Evolutionary conservation across 2,797 vertebrate species (phyloP).

Genomic region (Pseudocheirus occidentalis): DNA sequence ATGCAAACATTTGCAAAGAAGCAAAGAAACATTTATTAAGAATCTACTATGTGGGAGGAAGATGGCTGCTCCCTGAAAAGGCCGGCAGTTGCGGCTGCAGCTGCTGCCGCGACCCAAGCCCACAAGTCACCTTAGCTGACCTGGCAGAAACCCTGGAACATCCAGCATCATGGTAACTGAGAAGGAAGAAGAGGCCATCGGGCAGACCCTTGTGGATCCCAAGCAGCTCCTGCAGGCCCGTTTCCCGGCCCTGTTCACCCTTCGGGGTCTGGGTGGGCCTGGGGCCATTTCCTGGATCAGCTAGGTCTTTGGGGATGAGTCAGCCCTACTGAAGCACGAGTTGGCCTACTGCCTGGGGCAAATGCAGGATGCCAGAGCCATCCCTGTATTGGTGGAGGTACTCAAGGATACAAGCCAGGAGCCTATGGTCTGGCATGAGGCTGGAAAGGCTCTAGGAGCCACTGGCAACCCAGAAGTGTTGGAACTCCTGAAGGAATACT

Average conservation of each 20-base stretch:
- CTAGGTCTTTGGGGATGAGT: constrained; percentile 90
- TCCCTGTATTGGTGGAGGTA: constrained; percentile 87
- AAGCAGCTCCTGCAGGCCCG: constrained; percentile 86
- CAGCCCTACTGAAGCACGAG: constrained; percentile 94
- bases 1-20: background rate
- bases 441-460: constrained; percentile 96
- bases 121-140: background rate
- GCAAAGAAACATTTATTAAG: background rate
- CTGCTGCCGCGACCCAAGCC: too few relatives aligned
- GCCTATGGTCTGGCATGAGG: constrained; percentile 97
- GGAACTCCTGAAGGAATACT: constrained; percentile 89
- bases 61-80: too few relatives aligned
- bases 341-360: constrained; percentile 97
- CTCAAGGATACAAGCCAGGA: constrained; percentile 90
- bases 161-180: constrained; percentile 83
- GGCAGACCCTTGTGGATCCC: constrained; percentile 86
- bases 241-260: constrained; percentile 95
- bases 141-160: fast-evolving
- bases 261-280: constrained; percentile 91
- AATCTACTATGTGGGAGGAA: too few relatives aligned
- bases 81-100: too few relatives aligned
- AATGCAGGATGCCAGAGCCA: constrained; percentile 91
- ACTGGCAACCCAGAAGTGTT: constrained; percentile 91
- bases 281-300: constrained; percentile 92
- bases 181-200: constrained; percentile 86